Evolutionary conservation across 2,888 invertebrate genomes (phyloP).

Genomic region (Synergus umbraculus): DNA sequence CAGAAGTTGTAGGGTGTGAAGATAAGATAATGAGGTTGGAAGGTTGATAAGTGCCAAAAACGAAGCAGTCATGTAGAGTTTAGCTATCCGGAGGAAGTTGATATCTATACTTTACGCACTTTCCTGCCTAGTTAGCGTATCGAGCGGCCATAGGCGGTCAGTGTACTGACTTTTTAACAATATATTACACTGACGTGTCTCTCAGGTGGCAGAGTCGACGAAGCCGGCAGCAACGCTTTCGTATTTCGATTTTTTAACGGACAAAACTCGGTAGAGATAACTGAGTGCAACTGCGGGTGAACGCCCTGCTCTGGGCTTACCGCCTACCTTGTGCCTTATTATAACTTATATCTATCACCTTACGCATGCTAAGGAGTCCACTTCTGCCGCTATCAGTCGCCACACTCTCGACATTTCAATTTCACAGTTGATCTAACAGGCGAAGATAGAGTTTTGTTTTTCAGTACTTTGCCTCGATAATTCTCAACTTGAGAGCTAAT

Average conservation of each 20-base stretch:
- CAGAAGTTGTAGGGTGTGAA: background rate
- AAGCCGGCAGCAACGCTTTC: constrained; percentile 55
- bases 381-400: constrained; percentile 9
- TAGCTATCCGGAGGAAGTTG: constrained; percentile 68
- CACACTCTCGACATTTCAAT: constrained; percentile 54
- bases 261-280: constrained; percentile 59
- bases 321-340: constrained; percentile 68
- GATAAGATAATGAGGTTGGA: constrained; percentile 30
- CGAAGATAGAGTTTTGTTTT: constrained; percentile 4
- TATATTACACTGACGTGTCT: constrained; percentile 50
- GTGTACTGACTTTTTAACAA: constrained; percentile 54
- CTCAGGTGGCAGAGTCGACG: constrained; percentile 51
- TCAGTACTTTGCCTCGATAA: background rate
- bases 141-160: constrained; percentile 46
- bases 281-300: constrained; percentile 65
- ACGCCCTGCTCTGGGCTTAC: constrained; percentile 64
- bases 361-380: constrained; percentile 20
- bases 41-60: constrained; percentile 56
- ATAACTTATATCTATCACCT: constrained; percentile 51
- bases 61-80: constrained; percentile 35
- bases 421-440: constrained; percentile 47
- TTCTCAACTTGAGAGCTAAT: background rate
- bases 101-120: constrained; percentile 62
- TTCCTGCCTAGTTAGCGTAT: constrained; percentile 65
- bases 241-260: constrained; percentile 63